Evolutionary conservation across 2,113 vertebrate species (phyloP).

Genomic region (Crotalus horridus): DNA sequence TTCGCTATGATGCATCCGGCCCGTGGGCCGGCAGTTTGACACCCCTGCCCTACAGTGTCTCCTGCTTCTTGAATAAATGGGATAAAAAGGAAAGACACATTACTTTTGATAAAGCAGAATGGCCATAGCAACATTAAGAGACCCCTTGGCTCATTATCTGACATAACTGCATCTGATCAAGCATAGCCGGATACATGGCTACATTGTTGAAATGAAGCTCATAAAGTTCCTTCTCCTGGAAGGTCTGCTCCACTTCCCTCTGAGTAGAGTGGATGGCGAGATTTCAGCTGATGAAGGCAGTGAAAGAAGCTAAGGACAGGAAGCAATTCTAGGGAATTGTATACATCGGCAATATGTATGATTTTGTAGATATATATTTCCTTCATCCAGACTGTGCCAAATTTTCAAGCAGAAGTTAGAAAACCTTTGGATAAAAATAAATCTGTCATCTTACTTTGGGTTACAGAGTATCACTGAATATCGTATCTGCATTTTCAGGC

Average conservation of each 20-base stretch:
- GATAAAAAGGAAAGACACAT: not conserved
- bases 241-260: not conserved
- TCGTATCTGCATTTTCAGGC: not conserved
- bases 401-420: not conserved
- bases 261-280: not conserved
- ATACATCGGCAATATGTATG: not conserved
- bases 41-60: not conserved
- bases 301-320: not conserved
- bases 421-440: not conserved
- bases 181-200: not conserved
- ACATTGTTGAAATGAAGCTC: too few species aligned
- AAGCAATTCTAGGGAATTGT: not conserved
- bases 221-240: not conserved
- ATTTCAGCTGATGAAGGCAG: not conserved
- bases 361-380: not conserved
- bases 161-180: not conserved
- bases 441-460: not conserved
- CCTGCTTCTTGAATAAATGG: not conserved
- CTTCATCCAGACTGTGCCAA: not conserved
- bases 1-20: too few species aligned
- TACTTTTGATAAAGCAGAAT: not conserved
- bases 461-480: not conserved
- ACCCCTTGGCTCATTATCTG: not conserved
- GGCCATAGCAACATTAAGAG: not conserved
- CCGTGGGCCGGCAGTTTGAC: too few species aligned